phyloP scores from a whole-genome alignment of 2,797 vertebrate genomes.

The Picus viridis region DNA sequence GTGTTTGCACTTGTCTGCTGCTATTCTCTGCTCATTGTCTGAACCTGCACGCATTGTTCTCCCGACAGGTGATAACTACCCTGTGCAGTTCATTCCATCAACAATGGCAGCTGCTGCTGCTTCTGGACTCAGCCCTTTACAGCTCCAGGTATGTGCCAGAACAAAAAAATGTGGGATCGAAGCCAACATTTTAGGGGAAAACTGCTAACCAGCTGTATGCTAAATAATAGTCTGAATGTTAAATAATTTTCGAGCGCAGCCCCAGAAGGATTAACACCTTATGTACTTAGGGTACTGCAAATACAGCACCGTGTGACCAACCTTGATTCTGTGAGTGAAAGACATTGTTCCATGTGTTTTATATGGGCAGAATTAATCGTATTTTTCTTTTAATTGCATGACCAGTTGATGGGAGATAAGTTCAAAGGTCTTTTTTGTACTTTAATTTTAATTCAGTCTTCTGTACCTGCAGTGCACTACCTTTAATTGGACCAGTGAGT shows the following conservation, averaged over 20 bases:
- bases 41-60: conserved; percentile 97
- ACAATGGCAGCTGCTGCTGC: conserved; percentile 99
- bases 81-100: conserved; percentile 99
- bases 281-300: conserved; percentile 68
- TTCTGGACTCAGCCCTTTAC: conserved; percentile 98
- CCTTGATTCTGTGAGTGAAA: conserved; percentile 59
- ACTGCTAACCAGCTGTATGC: conserved; percentile 94
- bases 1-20: conserved; percentile 93
- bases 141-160: conserved; percentile 97
- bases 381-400: not conserved
- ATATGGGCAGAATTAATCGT: conserved; percentile 20
- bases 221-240: conserved; percentile 92
- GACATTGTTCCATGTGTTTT: conserved; percentile 32
- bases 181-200: conserved; percentile 88
- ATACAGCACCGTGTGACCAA: conserved; percentile 32
- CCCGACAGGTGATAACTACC: conserved; percentile 98
- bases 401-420: not conserved
- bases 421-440: conserved; percentile 10
- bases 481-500: conserved; percentile 15
- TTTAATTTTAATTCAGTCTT: conserved; percentile 20
- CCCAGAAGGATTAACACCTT: conserved; percentile 91
- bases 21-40: conserved; percentile 93
- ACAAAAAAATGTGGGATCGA: conserved; percentile 88
- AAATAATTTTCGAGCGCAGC: conserved; percentile 88
- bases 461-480: not conserved